phyloP scores from a whole-genome alignment of 2,113 vertebrate genomes.

The Lagopus leucura region DNA sequence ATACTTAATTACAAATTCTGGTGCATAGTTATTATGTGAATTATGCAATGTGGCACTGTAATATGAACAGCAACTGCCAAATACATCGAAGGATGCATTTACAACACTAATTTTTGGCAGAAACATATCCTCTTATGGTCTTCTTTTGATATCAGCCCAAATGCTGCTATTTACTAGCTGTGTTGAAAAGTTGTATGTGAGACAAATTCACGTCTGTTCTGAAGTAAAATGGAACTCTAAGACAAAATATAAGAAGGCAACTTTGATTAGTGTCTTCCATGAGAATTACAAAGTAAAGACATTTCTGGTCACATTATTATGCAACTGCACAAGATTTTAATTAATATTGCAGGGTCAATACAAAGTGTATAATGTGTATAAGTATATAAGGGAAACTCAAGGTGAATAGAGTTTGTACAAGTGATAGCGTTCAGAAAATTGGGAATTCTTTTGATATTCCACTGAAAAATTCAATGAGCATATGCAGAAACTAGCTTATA shows the following conservation, averaged over 20 bases:
- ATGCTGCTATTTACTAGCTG: neutral
- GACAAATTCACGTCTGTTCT: neutral
- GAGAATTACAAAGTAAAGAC: neutral
- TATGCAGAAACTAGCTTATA: slow-evolving; percentile 12
- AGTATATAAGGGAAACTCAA: neutral
- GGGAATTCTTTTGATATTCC: slow-evolving; percentile 3
- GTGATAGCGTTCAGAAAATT: neutral
- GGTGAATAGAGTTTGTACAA: neutral
- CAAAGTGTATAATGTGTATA: neutral
- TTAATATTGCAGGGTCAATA: neutral
- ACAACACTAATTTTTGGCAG: neutral
- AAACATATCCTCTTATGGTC: neutral
- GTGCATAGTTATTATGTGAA: neutral
- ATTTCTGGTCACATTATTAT: neutral
- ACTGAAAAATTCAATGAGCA: neutral
- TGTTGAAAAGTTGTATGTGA: neutral
- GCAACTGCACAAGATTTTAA: neutral
- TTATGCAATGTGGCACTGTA: neutral
- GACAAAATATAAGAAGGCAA: neutral
- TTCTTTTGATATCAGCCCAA: neutral
- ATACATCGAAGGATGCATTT: neutral
- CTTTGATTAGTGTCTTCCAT: neutral
- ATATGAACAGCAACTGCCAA: neutral
- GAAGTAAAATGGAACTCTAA: neutral
- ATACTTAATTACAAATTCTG: slow-evolving; percentile 10